Percentiles rank a stretch among this genome's conserved stretches.
Evolutionary conservation across 2,113 vertebrate species (phyloP).

Genomic region (Thamnaconus septentrionalis): DNA sequence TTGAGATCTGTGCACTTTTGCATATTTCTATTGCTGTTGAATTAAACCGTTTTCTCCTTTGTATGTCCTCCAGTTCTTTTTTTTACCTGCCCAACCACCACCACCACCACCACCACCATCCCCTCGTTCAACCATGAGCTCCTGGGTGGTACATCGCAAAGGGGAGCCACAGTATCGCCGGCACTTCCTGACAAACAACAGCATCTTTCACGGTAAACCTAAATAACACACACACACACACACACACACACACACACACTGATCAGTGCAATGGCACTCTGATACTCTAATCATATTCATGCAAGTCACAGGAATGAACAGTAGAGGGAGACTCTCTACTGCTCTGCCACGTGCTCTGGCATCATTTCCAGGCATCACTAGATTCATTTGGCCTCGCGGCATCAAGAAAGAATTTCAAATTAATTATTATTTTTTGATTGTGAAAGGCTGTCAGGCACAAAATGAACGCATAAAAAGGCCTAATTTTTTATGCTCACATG

Average conservation of each 20-base stretch:
- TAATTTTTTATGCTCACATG: too few species aligned
- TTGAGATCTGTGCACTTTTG: too few species aligned
- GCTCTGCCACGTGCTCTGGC: background rate
- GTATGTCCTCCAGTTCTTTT: slow-evolving; percentile 7
- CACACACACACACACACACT: background rate
- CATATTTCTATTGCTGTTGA: too few species aligned
- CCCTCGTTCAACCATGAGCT: slow-evolving; percentile 77
- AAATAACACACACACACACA: background rate
- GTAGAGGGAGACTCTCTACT: slow-evolving; percentile 65
- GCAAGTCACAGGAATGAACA: slow-evolving; percentile 47
- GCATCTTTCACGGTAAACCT: slow-evolving; percentile 86
- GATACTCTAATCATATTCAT: background rate
- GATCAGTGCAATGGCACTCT: background rate
- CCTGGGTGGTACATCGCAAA: slow-evolving; percentile 80
- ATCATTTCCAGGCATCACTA: too few species aligned
- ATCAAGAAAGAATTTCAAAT: too few species aligned
- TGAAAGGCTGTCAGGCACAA: too few species aligned
- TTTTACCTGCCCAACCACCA: background rate
- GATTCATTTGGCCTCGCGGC: too few species aligned
- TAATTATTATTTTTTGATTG: too few species aligned
- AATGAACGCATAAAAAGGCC: too few species aligned
- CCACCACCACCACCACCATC: too few species aligned
- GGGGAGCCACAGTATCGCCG: slow-evolving; percentile 85
- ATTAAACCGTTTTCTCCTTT: too few species aligned
- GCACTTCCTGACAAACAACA: slow-evolving; percentile 93